Percentiles rank a stretch among this genome's conserved stretches.
phyloP scores from a whole-genome alignment of 2,888 invertebrate genomes.

The Acheta domesticus region DNA sequence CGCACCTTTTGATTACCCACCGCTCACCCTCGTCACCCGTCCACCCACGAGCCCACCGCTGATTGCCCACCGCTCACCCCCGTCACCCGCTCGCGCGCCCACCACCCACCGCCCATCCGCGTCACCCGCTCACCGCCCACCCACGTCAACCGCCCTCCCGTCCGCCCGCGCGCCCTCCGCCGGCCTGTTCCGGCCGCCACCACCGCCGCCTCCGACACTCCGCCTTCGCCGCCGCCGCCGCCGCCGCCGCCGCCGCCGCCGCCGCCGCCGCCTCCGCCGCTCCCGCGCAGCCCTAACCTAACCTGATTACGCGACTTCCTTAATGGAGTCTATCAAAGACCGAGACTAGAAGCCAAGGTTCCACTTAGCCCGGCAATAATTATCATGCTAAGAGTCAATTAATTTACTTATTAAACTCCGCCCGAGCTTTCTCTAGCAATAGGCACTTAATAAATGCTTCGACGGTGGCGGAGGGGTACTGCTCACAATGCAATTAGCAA shows the following conservation, averaged over 20 bases:
- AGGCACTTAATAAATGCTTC: conserved; percentile 23
- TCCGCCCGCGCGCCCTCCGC: not conserved
- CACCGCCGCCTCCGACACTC: not conserved
- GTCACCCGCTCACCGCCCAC: too few relatives aligned
- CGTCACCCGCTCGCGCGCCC: too few relatives aligned
- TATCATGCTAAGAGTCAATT: conserved; percentile 34
- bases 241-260: not conserved
- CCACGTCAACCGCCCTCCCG: not conserved
- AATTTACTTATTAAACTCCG: conserved; percentile 33
- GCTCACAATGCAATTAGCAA: conserved; percentile 29
- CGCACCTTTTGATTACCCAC: too few relatives aligned
- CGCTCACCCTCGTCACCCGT: not conserved
- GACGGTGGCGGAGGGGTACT: not conserved
- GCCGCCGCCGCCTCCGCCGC: not conserved
- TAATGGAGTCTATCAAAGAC: conserved; percentile 34
- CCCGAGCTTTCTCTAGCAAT: conserved; percentile 26
- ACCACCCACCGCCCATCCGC: too few relatives aligned
- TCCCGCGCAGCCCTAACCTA: conserved; percentile 23
- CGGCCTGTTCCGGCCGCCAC: not conserved
- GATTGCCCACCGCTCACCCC: too few relatives aligned
- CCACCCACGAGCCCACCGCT: too few relatives aligned
- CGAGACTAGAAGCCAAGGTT: conserved; percentile 25
- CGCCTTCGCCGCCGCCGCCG: too few relatives aligned
- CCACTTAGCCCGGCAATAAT: conserved; percentile 29
- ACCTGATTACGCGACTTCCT: conserved; percentile 33